Evolutionary conservation across 2,888 invertebrate species (phyloP).

Genomic region (Stenotaenia linearis): DNA sequence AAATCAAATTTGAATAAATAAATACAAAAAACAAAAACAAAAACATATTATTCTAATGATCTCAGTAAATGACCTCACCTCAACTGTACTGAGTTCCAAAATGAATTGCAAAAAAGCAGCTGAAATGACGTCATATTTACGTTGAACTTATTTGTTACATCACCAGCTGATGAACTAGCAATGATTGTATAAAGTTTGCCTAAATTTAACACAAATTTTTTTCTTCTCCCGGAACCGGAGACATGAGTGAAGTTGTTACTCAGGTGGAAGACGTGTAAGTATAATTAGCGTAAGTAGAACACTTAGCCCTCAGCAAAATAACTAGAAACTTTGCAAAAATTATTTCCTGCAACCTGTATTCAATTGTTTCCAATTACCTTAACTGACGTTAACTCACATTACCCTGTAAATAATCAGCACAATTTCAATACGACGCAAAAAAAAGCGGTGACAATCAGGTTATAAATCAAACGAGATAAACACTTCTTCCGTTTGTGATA

Average conservation of each 20-base stretch:
- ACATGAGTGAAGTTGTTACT: not conserved
- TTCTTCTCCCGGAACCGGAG: not conserved
- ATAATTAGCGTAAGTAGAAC: not conserved
- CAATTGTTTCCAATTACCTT: no score
- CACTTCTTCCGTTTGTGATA: not conserved
- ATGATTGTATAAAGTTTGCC: not conserved
- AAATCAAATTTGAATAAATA: no score
- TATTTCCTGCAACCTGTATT: no score
- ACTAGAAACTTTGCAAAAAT: no score
- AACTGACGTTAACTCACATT: no score
- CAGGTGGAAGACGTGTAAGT: conserved; percentile 8
- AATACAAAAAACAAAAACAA: not conserved
- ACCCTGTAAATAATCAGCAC: no score
- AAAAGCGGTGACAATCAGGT: not conserved
- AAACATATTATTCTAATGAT: not conserved
- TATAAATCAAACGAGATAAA: not conserved
- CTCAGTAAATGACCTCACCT: not conserved
- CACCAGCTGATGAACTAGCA: not conserved
- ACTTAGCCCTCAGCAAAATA: not conserved
- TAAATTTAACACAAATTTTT: conserved; percentile 11
- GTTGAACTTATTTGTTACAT: not conserved
- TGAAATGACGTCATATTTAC: not conserved
- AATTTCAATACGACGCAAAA: not conserved
- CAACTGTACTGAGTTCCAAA: not conserved
- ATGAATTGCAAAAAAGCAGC: not conserved